phyloP scores from a whole-genome alignment of 2,797 vertebrate genomes.

The Toxotes lorentzi region DNA sequence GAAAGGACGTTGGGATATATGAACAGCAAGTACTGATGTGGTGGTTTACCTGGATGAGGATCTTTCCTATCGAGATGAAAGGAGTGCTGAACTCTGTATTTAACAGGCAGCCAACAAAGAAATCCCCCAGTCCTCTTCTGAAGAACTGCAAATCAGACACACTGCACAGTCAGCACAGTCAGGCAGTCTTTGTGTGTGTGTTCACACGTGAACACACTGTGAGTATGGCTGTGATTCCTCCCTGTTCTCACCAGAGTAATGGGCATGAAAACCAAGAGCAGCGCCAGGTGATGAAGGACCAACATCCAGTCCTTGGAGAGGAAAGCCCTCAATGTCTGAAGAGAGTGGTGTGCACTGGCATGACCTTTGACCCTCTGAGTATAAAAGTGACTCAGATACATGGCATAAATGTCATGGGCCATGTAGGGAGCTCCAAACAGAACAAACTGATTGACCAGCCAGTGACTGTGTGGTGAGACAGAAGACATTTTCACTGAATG shows the following conservation, averaged over 20 bases:
- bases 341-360: constrained; percentile 54
- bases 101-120: constrained; percentile 92
- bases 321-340: constrained; percentile 82
- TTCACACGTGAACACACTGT: constrained; percentile 17
- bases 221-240: constrained; percentile 55
- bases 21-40: not conserved
- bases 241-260: constrained; percentile 84
- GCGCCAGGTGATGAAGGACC: constrained; percentile 88
- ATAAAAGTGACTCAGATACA: constrained; percentile 91
- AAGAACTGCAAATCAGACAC: constrained; percentile 81
- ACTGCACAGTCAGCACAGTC: not conserved
- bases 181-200: not conserved
- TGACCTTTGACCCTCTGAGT: constrained; percentile 72
- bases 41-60: constrained; percentile 90
- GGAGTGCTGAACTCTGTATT: constrained; percentile 91
- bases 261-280: constrained; percentile 88
- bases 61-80: constrained; percentile 88
- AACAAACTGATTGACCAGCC: constrained; percentile 87
- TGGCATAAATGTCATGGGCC: constrained; percentile 88
- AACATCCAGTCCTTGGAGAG: constrained; percentile 87
- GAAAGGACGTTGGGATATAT: too few relatives aligned
- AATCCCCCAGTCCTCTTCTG: constrained; percentile 90
- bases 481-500: not conserved
- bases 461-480: constrained; percentile 84
- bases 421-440: constrained; percentile 90